Conservation (phyloP, 2,797 vertebrate genomes). For the Tauraco hartlaubi region DNA sequence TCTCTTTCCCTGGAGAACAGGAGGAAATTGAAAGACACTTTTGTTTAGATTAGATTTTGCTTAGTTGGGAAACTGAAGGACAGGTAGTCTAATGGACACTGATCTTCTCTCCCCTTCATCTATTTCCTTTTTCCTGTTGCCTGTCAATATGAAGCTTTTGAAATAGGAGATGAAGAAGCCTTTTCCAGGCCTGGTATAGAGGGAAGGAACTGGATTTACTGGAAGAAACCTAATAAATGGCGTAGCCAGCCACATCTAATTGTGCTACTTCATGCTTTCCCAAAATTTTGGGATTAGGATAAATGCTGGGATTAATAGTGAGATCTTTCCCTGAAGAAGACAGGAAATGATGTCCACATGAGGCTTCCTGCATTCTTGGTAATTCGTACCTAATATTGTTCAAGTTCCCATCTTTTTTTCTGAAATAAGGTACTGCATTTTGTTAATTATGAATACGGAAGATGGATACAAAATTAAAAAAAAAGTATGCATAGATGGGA, state of each 20-base stretch:
- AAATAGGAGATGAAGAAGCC: accelerated
- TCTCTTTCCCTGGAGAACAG: background rate
- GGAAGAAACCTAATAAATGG: background rate
- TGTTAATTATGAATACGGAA: background rate
- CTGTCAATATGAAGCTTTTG: background rate
- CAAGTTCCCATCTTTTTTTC: background rate
- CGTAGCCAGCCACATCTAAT: background rate
- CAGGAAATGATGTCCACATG: background rate
- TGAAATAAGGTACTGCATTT: background rate
- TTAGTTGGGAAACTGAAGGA: background rate
- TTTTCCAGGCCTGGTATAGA: background rate
- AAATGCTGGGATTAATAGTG: background rate
- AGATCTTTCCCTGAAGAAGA: background rate
- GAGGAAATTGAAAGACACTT: background rate
- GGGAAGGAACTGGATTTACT: background rate
- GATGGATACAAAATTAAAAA: background rate
- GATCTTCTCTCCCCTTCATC: background rate
- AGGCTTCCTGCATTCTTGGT: background rate
- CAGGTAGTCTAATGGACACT: background rate
- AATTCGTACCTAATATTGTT: background rate
- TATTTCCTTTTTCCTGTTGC: background rate
- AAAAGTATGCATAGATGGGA: background rate
- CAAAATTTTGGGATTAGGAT: background rate
- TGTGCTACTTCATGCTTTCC: background rate
- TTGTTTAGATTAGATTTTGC: background rate